Evolutionary conservation across 2,888 invertebrate species (phyloP).

Genomic region (Nycteola revayana): DNA sequence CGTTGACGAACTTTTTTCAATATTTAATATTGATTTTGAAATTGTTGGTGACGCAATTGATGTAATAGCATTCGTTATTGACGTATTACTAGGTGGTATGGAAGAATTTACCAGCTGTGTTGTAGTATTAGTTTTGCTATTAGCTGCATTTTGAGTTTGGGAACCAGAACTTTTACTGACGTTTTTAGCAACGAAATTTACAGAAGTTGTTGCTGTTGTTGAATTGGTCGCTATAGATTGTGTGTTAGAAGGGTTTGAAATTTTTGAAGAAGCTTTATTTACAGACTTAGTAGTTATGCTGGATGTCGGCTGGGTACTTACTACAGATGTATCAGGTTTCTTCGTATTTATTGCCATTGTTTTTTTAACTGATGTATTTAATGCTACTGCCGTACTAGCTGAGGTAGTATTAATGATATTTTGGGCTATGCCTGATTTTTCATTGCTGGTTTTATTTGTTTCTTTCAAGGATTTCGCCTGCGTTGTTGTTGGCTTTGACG

Average conservation of each 20-base stretch:
- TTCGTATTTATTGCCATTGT: too few species aligned
- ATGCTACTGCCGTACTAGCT: too few species aligned
- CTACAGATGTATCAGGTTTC: too few species aligned
- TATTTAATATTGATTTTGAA: not conserved
- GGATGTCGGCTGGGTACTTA: too few species aligned
- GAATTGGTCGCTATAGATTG: conserved; percentile 1
- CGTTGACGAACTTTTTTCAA: not conserved
- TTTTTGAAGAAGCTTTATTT: too few species aligned
- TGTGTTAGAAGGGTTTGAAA: not conserved
- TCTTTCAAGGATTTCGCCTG: too few species aligned
- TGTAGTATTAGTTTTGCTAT: conserved; percentile 11
- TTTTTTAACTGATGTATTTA: too few species aligned
- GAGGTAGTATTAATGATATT: too few species aligned
- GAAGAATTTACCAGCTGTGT: conserved; percentile 5
- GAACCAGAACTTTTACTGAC: conserved; percentile 7
- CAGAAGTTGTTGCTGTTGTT: conserved; percentile 12
- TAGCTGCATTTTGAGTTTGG: conserved; percentile 4
- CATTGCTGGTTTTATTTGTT: too few species aligned
- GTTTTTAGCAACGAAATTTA: not conserved
- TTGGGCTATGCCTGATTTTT: too few species aligned
- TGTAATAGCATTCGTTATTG: conserved; percentile 11
- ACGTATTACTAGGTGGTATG: conserved; percentile 3
- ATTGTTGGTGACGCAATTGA: not conserved
- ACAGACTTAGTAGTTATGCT: too few species aligned
- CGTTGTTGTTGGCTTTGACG: conserved; percentile 8